Evolutionary conservation across 2,797 vertebrate species (phyloP).

Genomic region (Odontamblyopus rebecca): DNA sequence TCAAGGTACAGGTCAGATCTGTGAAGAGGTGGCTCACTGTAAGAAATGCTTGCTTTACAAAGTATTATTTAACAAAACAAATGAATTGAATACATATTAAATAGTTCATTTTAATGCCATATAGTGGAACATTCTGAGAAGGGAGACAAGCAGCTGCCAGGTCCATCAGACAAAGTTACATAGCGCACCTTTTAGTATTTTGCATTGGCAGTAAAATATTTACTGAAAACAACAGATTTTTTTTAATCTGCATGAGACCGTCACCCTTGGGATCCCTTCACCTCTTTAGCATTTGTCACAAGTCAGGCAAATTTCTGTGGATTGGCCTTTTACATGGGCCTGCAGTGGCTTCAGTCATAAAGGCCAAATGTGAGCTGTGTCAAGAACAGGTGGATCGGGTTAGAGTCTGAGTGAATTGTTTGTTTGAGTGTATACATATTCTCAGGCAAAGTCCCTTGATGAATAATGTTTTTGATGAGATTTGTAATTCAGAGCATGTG

Average conservation of each 20-base stretch:
- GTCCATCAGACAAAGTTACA: no score
- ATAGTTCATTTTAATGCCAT: no score
- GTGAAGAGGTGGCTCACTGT: no score
- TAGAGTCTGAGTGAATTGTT: slow-evolving; percentile 16
- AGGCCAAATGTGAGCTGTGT: slow-evolving; percentile 9
- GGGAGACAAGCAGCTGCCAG: no score
- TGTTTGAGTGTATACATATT: slow-evolving; percentile 14
- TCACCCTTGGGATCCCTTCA: slow-evolving; percentile 4
- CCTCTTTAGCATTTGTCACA: slow-evolving; percentile 32
- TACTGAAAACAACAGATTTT: not conserved
- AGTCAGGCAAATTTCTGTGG: slow-evolving; percentile 12
- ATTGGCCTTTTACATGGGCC: slow-evolving; percentile 29
- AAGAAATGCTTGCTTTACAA: no score
- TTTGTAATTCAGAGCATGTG: not conserved
- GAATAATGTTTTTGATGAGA: slow-evolving; percentile 11
- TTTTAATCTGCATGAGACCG: not conserved
- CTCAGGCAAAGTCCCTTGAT: slow-evolving; percentile 25
- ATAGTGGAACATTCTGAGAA: not conserved
- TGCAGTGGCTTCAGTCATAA: slow-evolving; percentile 11
- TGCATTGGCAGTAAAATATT: not conserved
- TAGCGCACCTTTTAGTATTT: no score
- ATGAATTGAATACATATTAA: no score
- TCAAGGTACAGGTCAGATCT: not conserved
- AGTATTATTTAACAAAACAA: no score
- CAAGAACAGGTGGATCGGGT: slow-evolving; percentile 25